Evolutionary conservation across 2,797 vertebrate genomes (phyloP).

Genomic region (Lacerta bilineata): DNA sequence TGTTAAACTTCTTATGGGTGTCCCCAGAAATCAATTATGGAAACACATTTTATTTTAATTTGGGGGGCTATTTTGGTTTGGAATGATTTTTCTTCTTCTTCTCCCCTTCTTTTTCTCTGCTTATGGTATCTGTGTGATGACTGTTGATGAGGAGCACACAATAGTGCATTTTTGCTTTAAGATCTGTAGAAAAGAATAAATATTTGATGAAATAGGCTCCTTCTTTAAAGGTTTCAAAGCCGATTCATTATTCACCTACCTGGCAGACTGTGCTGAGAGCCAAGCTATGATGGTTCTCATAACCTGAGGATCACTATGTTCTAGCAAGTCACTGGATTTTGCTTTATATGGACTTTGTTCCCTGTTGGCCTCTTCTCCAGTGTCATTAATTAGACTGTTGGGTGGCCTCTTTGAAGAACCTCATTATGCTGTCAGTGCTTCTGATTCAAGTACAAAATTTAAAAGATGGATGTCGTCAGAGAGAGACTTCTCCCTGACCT

Average conservation of each 20-base stretch:
- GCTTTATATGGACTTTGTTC: neutral
- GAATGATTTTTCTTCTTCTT: neutral
- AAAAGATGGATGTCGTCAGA: neutral
- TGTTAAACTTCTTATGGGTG: neutral
- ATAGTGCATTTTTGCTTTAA: conserved; percentile 2
- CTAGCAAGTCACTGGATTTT: neutral
- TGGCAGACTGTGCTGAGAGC: neutral
- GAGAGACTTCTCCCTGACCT: neutral
- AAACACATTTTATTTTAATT: neutral
- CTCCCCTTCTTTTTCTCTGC: neutral
- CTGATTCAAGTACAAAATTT: neutral
- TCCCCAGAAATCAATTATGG: neutral
- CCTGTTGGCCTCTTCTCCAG: neutral
- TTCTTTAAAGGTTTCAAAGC: neutral
- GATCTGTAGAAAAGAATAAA: neutral
- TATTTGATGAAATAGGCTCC: neutral
- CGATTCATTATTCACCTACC: neutral
- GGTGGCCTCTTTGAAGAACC: neutral
- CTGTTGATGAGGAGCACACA: neutral
- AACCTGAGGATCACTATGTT: conserved; percentile 8
- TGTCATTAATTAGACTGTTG: neutral
- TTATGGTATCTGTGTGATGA: neutral
- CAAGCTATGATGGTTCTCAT: neutral
- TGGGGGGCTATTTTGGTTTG: neutral
- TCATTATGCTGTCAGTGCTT: neutral